Base-by-base conservation (phyloP, 37 sponge, comb jelly and placozoan species). In the Haliclona indistincta region DNA sequence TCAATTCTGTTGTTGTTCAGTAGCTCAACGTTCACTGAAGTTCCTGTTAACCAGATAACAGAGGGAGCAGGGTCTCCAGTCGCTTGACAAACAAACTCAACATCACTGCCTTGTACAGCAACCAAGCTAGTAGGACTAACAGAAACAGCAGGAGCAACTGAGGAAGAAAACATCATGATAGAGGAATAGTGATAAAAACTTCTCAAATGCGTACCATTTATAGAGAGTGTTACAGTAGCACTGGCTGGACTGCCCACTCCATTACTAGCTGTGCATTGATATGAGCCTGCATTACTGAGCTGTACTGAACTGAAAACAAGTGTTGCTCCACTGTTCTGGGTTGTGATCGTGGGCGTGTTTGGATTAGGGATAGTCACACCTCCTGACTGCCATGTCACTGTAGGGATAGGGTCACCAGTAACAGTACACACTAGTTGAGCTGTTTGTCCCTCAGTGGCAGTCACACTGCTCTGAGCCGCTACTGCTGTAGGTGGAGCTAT, bases 61-160 rank as follows among this genome's bases (percentile, higher is more conserved):
- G 49, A n/a, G 54, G 86, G 80, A 28, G 58, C 22, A 20, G 86
- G 86, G 64, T 71, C 61, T 20, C 79, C 74, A 0, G 74, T 38
- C 0, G 68, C 73, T 7, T 23, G 3, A 47, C 85, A 84, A 20
- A 71, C 41, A 56, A 84, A 84, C 2, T 30, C 54, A 40, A 72
- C 85, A 2, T 34, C 70, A 30, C 38, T 32, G 2, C 72, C 78
- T 29, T 35, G 64, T 28, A 49, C 33, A 20, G 77, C 40, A 37
- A 29, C 30, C 22, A n/a, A 68, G 7, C 33, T 34, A 11, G 44
- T 37, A 28, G 80, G 86, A 25, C 62, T 73, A 33, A 60, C 73
- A 0, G 34, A 22, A 34, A 54, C 72, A 52, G 38, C n/a, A n/a
- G 85, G 79, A 29, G 41, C 23, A 8, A 77, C 85, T 74, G 61